A percentile compares a stretch with the other conserved stretches of the same genome.
Evolutionary conservation across 1,140 invertebrate genomes (phyloP).

Genomic region (Trissolcus basalis): DNA sequence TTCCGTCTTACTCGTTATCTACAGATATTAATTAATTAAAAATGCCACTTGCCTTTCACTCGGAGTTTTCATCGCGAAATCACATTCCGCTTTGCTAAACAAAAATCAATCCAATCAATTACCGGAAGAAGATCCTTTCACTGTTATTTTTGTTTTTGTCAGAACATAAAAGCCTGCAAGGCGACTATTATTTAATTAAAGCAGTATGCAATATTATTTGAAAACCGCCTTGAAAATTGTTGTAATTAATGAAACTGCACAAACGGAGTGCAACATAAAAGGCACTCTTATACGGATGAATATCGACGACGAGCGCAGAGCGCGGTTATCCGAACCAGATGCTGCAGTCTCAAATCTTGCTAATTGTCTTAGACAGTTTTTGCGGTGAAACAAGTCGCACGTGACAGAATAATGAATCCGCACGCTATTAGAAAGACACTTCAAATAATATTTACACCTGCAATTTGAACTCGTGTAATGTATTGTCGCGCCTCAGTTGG

Average conservation of each 20-base stretch:
- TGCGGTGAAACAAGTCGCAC: slow-evolving; percentile 29
- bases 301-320: too few relatives aligned
- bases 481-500: slow-evolving; percentile 31
- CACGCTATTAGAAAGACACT: slow-evolving; percentile 40
- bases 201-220: too few relatives aligned
- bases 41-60: not conserved
- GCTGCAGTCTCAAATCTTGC: slow-evolving; percentile 5
- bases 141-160: not conserved
- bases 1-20: not conserved
- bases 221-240: too few relatives aligned
- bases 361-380: slow-evolving; percentile 50
- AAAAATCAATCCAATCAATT: slow-evolving; percentile 21
- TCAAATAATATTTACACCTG: slow-evolving; percentile 44
- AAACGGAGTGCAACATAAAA: too few relatives aligned
- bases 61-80: slow-evolving; percentile 5
- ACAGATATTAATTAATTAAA: slow-evolving; percentile 26
- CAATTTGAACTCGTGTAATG: slow-evolving; percentile 35
- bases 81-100: slow-evolving; percentile 11
- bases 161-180: not conserved
- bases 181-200: too few relatives aligned
- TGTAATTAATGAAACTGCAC: too few relatives aligned
- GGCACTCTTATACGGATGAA: too few relatives aligned
- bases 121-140: not conserved
- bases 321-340: slow-evolving; percentile 10
- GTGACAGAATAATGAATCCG: slow-evolving; percentile 39